A percentile compares a stretch with the other conserved stretches of the same genome.
These are phyloP conservation scores for Melanotus villosus DNA, from an alignment of 2,888 invertebrate genomes.

Conservation along the genomic window DNA sequence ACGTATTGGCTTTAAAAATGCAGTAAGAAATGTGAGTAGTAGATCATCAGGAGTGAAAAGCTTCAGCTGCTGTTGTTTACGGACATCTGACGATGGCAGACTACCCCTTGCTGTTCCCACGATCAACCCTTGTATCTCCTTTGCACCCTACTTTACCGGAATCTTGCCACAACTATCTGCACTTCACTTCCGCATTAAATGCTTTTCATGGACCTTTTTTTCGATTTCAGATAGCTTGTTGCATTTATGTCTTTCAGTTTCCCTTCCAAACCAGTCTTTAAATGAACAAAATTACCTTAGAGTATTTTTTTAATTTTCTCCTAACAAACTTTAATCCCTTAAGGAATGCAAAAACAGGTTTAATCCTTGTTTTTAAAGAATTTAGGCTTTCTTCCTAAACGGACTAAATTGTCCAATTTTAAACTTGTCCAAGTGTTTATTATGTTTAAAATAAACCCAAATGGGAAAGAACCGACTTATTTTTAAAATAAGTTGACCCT, in stretches of 20 bases:
- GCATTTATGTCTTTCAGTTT: background rate
- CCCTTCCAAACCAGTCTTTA: no score
- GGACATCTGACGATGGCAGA: slow-evolving; percentile 48
- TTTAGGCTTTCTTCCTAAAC: no score
- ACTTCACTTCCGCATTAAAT: slow-evolving; percentile 62
- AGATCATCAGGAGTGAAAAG: slow-evolving; percentile 47
- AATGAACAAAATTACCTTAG: no score
- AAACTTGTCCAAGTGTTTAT: no score
- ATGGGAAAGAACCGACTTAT: no score
- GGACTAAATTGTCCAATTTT: no score
- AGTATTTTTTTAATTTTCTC: no score
- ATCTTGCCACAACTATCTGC: slow-evolving; percentile 65
- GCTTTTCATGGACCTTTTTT: slow-evolving; percentile 52
- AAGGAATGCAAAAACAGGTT: no score
- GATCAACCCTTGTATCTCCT: slow-evolving; percentile 64
- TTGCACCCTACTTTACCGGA: slow-evolving; percentile 64
- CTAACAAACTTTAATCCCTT: no score
- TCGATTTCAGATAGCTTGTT: slow-evolving; percentile 28
- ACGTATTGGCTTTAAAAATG: slow-evolving; percentile 38
- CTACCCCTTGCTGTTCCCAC: slow-evolving; percentile 64
- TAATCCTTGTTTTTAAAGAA: no score
- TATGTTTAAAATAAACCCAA: no score
- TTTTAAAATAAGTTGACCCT: no score
- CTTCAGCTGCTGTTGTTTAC: slow-evolving; percentile 50
- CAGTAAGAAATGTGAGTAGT: slow-evolving; percentile 43